phyloP scores from a whole-genome alignment of 2,797 vertebrate species.

The Chromis chromis region DNA sequence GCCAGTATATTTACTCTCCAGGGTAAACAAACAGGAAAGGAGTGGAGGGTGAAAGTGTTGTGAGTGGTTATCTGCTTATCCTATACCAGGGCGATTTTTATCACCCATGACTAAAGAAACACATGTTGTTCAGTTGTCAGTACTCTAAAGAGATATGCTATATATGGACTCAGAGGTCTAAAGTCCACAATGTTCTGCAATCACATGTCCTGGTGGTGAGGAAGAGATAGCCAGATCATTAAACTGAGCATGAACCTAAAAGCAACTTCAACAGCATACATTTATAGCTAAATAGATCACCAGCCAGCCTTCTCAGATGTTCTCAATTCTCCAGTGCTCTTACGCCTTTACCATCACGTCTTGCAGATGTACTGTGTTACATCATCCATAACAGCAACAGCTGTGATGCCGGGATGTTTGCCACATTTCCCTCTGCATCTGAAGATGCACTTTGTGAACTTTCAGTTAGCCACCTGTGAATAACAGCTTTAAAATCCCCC shows the following conservation, averaged over 20 bases:
- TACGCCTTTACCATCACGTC: slow-evolving; percentile 15
- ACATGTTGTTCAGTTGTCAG: slow-evolving; percentile 2
- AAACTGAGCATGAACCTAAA: neutral
- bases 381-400: slow-evolving; percentile 38
- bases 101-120: slow-evolving; percentile 5
- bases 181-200: neutral
- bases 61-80: slow-evolving; percentile 33
- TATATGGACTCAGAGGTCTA: neutral
- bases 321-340: neutral
- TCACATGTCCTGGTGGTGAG: neutral
- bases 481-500: slow-evolving; percentile 23
- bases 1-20: slow-evolving; percentile 53
- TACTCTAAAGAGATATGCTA: neutral
- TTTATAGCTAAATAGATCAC: neutral
- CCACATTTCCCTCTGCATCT: slow-evolving; percentile 33
- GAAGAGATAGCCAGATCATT: neutral
- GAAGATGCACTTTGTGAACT: slow-evolving; percentile 40
- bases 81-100: slow-evolving; percentile 7
- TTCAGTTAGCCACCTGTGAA: slow-evolving; percentile 45
- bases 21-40: slow-evolving; percentile 73
- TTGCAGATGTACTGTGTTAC: slow-evolving; percentile 29
- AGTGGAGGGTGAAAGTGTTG: slow-evolving; percentile 39
- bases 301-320: neutral
- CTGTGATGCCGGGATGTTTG: slow-evolving; percentile 50
- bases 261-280: neutral